Conservation (phyloP, 2,113 vertebrate genomes). For the Phaetusa simplex region DNA sequence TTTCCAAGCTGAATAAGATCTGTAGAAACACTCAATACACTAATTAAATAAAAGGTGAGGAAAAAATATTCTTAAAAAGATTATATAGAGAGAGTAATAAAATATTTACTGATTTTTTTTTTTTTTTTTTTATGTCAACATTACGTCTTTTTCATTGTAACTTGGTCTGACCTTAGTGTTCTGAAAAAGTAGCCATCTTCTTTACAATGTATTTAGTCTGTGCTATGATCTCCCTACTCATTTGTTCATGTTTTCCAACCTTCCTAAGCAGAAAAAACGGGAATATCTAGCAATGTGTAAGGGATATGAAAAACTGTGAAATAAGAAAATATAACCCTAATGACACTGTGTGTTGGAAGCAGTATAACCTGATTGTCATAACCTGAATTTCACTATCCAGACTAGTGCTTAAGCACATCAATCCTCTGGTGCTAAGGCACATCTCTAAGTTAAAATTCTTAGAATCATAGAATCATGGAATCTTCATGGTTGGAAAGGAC, state of each 20-base stretch:
- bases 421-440: not conserved
- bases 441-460: not conserved
- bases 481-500: too few species aligned
- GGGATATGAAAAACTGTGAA: not conserved
- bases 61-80: not conserved
- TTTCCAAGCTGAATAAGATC: not conserved
- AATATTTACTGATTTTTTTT: not conserved
- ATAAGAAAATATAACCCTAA: not conserved
- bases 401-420: not conserved
- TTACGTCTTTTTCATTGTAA: not conserved
- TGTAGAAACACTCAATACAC: not conserved
- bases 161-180: not conserved
- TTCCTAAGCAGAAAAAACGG: not conserved
- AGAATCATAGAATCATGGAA: too few species aligned
- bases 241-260: not conserved
- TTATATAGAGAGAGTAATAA: not conserved
- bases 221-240: not conserved
- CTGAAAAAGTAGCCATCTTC: not conserved
- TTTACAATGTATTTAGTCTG: not conserved
- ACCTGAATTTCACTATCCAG: not conserved
- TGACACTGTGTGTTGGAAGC: accelerated
- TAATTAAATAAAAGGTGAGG: not conserved
- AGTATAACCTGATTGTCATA: not conserved
- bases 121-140: not conserved
- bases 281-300: not conserved